Evolutionary conservation across 2,888 invertebrate genomes (phyloP).

Genomic region (Chydorus sphaericus): DNA sequence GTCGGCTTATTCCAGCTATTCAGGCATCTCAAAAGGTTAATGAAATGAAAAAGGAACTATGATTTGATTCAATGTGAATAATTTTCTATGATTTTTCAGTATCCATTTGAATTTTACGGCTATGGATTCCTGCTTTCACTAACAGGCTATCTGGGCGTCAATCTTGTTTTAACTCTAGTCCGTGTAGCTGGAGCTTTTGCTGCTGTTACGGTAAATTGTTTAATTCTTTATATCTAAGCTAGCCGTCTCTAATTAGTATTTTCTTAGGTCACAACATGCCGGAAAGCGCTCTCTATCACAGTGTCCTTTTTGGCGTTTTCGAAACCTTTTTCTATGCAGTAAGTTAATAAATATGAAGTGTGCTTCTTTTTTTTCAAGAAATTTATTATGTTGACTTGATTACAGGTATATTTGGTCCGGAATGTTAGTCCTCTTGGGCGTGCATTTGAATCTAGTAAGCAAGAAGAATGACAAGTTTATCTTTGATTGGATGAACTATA

Average conservation of each 20-base stretch:
- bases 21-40: slow-evolving; percentile 61
- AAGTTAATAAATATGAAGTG: slow-evolving; percentile 33
- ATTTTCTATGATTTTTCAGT: slow-evolving; percentile 30
- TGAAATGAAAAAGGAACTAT: background rate
- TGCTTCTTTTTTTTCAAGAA: slow-evolving; percentile 7
- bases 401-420: slow-evolving; percentile 82
- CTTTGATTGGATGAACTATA: no score
- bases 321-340: slow-evolving; percentile 87
- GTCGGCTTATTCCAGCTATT: slow-evolving; percentile 58
- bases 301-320: slow-evolving; percentile 85
- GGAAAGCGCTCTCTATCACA: slow-evolving; percentile 82
- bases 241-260: background rate
- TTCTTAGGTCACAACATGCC: slow-evolving; percentile 46
- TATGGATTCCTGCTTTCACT: slow-evolving; percentile 74
- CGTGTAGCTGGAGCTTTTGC: slow-evolving; percentile 77
- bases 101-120: slow-evolving; percentile 58
- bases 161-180: slow-evolving; percentile 80
- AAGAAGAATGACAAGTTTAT: no score
- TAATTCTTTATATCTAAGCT: background rate
- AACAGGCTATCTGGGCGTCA: slow-evolving; percentile 83
- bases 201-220: slow-evolving; percentile 61
- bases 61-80: background rate
- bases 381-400: slow-evolving; percentile 23
- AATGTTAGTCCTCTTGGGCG: slow-evolving; percentile 69
- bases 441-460: slow-evolving; percentile 84